Conservation (phyloP, 2,888 invertebrate species). For the Herminia tarsipennalis region DNA sequence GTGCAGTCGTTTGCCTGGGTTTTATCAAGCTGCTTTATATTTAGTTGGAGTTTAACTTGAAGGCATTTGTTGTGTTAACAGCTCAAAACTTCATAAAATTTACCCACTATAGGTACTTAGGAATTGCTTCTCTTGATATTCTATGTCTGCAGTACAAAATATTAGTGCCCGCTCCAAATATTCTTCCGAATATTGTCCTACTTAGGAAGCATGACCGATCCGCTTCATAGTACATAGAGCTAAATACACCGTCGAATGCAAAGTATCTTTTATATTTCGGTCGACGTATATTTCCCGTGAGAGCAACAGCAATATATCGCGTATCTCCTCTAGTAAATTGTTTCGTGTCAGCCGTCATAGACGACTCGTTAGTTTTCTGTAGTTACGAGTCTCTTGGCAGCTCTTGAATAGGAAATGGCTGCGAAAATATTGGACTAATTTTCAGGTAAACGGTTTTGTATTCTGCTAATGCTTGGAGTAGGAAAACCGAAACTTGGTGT, state of each 20-base stretch:
- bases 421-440: constrained; percentile 1
- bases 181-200: constrained; percentile 20
- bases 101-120: no score
- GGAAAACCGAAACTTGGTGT: no score
- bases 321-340: constrained; percentile 33
- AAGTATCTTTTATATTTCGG: constrained; percentile 46
- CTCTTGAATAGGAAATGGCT: constrained; percentile 1
- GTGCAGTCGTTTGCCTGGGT: no score
- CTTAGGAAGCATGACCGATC: constrained; percentile 29
- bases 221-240: constrained; percentile 41
- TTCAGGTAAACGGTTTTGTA: not conserved
- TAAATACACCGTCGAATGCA: constrained; percentile 53
- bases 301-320: constrained; percentile 28
- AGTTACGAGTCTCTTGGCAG: constrained; percentile 22
- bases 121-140: no score
- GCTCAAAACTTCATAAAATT: no score
- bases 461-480: no score
- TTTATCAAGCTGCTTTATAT: no score
- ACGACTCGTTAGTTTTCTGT: constrained; percentile 31
- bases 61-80: no score
- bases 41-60: no score
- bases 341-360: constrained; percentile 43
- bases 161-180: constrained; percentile 3
- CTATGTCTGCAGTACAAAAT: no score
- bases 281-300: constrained; percentile 40